Evolutionary conservation across 2,888 invertebrate species (phyloP), one percentile per base, ranked within the genome.

Genomic region (Invenusta paracnida): DNA sequence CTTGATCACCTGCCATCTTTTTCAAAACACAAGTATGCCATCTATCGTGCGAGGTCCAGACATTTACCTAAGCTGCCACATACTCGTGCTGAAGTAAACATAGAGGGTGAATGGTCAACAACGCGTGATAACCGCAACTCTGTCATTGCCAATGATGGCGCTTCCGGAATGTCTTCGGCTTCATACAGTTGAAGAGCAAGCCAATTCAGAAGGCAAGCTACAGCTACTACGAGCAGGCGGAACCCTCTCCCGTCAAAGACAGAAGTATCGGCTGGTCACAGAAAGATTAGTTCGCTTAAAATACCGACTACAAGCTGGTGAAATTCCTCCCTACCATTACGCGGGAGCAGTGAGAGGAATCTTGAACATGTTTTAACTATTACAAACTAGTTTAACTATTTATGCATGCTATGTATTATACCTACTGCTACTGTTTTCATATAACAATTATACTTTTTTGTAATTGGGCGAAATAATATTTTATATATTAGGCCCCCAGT

Each of bases 291-390:
- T 73, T 73, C 73, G 73, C 73, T 73, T 73, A n/a, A 73, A 73
- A 73, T 5, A 73, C 73, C 73, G 73, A 73, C 73, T 73, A 73
- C 11, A 73, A 73, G 73, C 73, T 73, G 73, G 73, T 73, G 73
- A 73, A 73, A 73, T 73, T 73, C 73, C 73, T 73, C 73, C 73
- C 73, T 73, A 73, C 11, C 73, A 73, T 73, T 73, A 73, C 73
- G 73, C 73, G 73, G 73, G 73, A 73, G 73, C 73, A 73, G 73
- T 73, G 73, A 23, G 73, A 25, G 73, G 73, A 73, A 73, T 73
- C 73, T 73, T 73, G 73, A 73, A 73, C 73, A 73, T 73, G 73
- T 73, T 73, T 73, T 73, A 73, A 73, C 73, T 73, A 73, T 73
- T 48, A 48, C 48, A 48, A 48, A 48, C 48, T 48, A 48, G 5